A percentile compares a stretch with the other conserved stretches of the same genome.
phyloP scores from a whole-genome alignment of 2,797 vertebrate genomes.

The Botia almorhae region DNA sequence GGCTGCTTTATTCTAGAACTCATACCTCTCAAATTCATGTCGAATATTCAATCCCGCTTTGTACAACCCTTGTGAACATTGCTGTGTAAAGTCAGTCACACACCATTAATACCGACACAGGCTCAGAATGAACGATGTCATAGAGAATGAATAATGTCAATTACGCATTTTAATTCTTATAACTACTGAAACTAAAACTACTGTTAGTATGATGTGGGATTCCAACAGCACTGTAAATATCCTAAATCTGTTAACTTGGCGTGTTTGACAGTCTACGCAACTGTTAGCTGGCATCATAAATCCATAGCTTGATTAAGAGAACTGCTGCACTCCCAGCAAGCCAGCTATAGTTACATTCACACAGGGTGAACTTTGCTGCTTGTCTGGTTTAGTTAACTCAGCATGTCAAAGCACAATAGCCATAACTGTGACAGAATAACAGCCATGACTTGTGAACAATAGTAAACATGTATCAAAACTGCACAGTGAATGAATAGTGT shows the following conservation, averaged over 20 bases:
- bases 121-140: constrained; percentile 23
- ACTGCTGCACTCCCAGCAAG: neutral
- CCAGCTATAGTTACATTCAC: neutral
- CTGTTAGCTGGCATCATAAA: constrained; percentile 6
- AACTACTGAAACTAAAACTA: constrained; percentile 15
- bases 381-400: neutral
- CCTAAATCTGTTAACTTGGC: constrained; percentile 27
- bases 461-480: neutral
- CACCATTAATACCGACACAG: constrained; percentile 48
- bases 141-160: constrained; percentile 21
- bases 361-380: neutral
- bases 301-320: neutral
- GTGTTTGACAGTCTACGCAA: neutral
- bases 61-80: constrained; percentile 33
- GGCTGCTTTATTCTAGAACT: neutral
- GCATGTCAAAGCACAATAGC: neutral
- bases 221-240: constrained; percentile 14
- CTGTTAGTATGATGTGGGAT: constrained; percentile 36
- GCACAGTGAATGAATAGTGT: neutral
- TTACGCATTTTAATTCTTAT: constrained; percentile 10
- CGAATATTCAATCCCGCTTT: constrained; percentile 30
- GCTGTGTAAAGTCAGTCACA: constrained; percentile 38
- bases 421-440: neutral
- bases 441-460: neutral
- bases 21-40: constrained; percentile 12